A percentile compares a stretch with the other conserved stretches of the same genome.
Evolutionary conservation across 2,888 invertebrate genomes (phyloP).

Genomic region (Cinara cedri): DNA sequence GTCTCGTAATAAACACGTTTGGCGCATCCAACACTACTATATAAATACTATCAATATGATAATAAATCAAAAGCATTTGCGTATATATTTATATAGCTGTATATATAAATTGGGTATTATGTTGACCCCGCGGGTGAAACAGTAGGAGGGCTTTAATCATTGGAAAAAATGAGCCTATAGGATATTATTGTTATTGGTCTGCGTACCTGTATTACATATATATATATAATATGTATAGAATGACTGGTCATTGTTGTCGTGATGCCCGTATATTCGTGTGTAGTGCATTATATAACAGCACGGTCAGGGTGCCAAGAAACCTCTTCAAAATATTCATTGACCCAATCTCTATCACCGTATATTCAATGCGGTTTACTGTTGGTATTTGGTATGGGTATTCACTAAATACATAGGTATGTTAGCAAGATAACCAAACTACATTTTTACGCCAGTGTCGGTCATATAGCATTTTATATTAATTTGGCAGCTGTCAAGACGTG

Average conservation of each 20-base stretch:
- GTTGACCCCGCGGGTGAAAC: slow-evolving; percentile 51
- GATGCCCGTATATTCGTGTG: not conserved
- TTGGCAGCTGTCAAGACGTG: too few relatives aligned
- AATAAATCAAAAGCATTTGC: slow-evolving; percentile 39
- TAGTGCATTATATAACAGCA: not conserved
- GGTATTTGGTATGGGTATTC: too few relatives aligned
- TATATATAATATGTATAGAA: not conserved
- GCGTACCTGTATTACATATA: not conserved
- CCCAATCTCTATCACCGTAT: too few relatives aligned
- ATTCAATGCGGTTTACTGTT: too few relatives aligned
- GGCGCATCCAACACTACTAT: not conserved
- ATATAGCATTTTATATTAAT: too few relatives aligned
- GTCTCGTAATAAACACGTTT: slow-evolving; percentile 45
- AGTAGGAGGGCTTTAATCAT: slow-evolving; percentile 55
- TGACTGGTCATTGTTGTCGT: slow-evolving; percentile 42
- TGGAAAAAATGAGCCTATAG: slow-evolving; percentile 13
- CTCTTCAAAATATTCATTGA: not conserved
- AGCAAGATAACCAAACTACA: too few relatives aligned
- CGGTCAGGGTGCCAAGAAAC: slow-evolving; percentile 37
- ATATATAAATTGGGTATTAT: too few relatives aligned
- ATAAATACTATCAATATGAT: too few relatives aligned
- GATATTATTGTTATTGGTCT: slow-evolving; percentile 2
- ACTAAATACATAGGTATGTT: too few relatives aligned
- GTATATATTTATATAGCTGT: not conserved
- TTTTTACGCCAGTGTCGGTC: too few relatives aligned